These are phyloP conservation scores for Philaenus spumarius DNA, from an alignment of 1,140 invertebrate species.

Conservation along the genomic window DNA sequence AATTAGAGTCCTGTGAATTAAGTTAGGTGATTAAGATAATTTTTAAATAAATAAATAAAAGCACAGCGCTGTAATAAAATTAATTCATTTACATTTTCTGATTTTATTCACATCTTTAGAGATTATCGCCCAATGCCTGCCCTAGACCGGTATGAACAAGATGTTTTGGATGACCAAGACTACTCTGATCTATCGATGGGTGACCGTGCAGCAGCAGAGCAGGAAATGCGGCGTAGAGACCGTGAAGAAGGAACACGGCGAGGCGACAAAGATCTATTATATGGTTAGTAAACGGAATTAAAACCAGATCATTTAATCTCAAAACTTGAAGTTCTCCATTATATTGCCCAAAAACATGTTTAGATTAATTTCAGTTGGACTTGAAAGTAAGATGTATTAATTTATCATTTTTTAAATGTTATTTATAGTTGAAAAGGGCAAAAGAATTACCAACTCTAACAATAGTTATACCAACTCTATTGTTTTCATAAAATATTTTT, in stretches of 20 bases:
- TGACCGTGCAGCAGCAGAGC: constrained; percentile 82
- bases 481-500: too few species aligned
- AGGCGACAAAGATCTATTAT: constrained; percentile 73
- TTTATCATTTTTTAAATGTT: too few species aligned
- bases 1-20: background rate
- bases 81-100: constrained; percentile 15
- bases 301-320: too few species aligned
- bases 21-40: background rate
- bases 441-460: too few species aligned
- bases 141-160: constrained; percentile 86
- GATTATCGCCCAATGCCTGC: constrained; percentile 96
- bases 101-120: constrained; percentile 44
- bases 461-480: too few species aligned
- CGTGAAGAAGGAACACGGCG: constrained; percentile 60
- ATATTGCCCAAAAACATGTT: too few species aligned
- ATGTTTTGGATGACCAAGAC: constrained; percentile 83
- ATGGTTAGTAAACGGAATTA: constrained; percentile 51
- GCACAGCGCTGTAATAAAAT: constrained; percentile 6
- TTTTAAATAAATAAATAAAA: background rate
- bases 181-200: constrained; percentile 80
- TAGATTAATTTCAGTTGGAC: too few species aligned
- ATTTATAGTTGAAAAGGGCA: too few species aligned
- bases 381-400: too few species aligned
- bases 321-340: too few species aligned
- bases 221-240: constrained; percentile 78